A percentile compares a stretch with the other conserved stretches of the same genome.
Conservation (phyloP, 1,140 invertebrate genomes). For the Whitmania pigra region DNA sequence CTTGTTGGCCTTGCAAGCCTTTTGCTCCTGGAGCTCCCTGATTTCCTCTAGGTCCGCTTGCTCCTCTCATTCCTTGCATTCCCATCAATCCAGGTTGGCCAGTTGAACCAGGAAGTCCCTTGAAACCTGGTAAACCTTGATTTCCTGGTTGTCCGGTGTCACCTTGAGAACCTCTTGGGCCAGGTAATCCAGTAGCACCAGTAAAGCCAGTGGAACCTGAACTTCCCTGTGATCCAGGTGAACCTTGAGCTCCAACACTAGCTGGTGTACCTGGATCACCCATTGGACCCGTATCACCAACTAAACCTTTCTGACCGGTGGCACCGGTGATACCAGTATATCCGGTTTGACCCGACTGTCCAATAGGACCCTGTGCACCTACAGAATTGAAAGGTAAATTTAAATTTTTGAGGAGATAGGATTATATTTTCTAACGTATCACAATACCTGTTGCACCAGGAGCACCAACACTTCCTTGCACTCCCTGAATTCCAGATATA, state of each 20-base stretch:
- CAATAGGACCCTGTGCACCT: conserved; percentile 5
- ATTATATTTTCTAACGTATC: background rate
- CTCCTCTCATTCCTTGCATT: background rate
- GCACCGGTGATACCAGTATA: conserved; percentile 2
- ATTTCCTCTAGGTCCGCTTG: conserved; percentile 1
- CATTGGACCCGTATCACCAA: conserved; percentile 6
- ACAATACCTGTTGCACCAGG: conserved; percentile 2
- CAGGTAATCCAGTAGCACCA: conserved; percentile 8
- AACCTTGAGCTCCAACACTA: background rate
- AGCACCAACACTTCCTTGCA: conserved; percentile 9
- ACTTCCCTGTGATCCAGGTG: conserved; percentile 10
- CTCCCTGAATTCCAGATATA: conserved; percentile 1
- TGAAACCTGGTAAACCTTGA: background rate
- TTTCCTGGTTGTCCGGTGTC: background rate
- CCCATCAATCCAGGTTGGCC: background rate
- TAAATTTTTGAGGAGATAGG: background rate
- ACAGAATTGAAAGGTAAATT: background rate
- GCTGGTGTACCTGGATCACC: conserved; percentile 15
- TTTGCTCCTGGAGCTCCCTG: conserved; percentile 9
- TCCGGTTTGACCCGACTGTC: conserved; percentile 7
- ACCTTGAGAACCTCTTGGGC: background rate
- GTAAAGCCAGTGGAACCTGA: conserved; percentile 2
- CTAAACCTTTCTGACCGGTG: conserved; percentile 9
- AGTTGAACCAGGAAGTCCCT: conserved; percentile 3
- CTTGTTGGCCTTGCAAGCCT: conserved; percentile 15